Conservation (phyloP, 1,140 invertebrate genomes). For the Scaptomyza montana region DNA sequence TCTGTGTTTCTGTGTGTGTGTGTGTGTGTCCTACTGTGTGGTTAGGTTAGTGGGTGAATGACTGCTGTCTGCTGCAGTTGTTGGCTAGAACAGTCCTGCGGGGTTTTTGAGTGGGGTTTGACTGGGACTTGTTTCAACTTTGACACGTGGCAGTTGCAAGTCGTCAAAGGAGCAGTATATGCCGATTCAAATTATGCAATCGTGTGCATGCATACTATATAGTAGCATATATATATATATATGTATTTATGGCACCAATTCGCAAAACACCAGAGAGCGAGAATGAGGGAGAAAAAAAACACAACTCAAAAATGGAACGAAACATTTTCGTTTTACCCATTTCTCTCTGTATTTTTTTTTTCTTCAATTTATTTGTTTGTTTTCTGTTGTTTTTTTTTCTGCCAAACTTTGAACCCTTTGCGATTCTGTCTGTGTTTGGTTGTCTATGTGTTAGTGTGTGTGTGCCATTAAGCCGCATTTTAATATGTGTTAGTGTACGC, state of each 20-base stretch:
- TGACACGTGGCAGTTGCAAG: conserved; percentile 41
- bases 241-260: conserved; percentile 63
- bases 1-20: too few species aligned
- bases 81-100: background rate
- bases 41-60: conserved; percentile 5
- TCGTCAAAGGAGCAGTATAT: conserved; percentile 4
- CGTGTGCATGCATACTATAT: conserved; percentile 32
- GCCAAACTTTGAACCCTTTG: conserved; percentile 68
- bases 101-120: background rate
- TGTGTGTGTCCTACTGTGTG: background rate
- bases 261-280: conserved; percentile 13
- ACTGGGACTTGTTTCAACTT: conserved; percentile 26
- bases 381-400: conserved; percentile 1
- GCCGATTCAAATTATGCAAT: conserved; percentile 64
- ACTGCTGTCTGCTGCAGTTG: conserved; percentile 38
- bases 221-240: background rate
- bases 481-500: conserved; percentile 60
- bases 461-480: conserved; percentile 70
- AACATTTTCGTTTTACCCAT: conserved; percentile 41
- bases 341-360: conserved; percentile 29
- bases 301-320: conserved; percentile 57
- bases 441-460: conserved; percentile 21
- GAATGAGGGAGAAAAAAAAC: conserved; percentile 3
- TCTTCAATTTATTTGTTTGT: too few species aligned
- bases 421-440: conserved; percentile 13